Evolutionary conservation across 2,797 vertebrate genomes (phyloP), one percentile per base, ranked within the genome.

Genomic region (Sarcoramphus papa): DNA sequence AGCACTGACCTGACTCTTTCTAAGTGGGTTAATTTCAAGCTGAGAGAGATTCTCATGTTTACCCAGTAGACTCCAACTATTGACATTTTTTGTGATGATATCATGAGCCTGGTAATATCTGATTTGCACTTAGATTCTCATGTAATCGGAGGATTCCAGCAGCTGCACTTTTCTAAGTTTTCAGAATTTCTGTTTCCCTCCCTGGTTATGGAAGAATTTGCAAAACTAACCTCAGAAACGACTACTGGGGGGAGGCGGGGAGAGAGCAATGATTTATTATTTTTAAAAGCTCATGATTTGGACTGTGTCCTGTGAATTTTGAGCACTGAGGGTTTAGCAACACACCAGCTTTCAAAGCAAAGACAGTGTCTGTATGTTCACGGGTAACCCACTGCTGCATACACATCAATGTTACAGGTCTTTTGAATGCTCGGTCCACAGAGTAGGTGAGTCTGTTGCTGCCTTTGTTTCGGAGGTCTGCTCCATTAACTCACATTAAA

Each of bases 191-290:
- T 90, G 3, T 79, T 87, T 87, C 67, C 54, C 63, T 87, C 60
- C 51, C 41, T 33, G 50, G 5, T 64, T 53, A 18, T 48, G 70
- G 67, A 92, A 92, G 59, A 84, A 43, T 47, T 73, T 73, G 33
- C 51, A 92, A 79, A 76, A 75, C 67, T 64, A 78, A 78, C 64
- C 60, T 68, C 77, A 6, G 4, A 76, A 89, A 87, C 2, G 15
- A 17, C 27, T 56, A 1, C 35, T 21, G 20, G 41, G n/a, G 40
- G 25, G 28, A n/a, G 10, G 25, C 0, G 1, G 25, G 22, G 25
- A 70, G 45, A 43, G 22, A 63, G 59, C 30, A 75, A 37, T 22
- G 17, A 56, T 56, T 45, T 28, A 7, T 96, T 73, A 19, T n/a
- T 63, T 81, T 57, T 48, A 65, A 68, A 65, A 85, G 76, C 63